Evolutionary conservation across 2,113 vertebrate species (phyloP).

Genomic region (Aix galericulata): DNA sequence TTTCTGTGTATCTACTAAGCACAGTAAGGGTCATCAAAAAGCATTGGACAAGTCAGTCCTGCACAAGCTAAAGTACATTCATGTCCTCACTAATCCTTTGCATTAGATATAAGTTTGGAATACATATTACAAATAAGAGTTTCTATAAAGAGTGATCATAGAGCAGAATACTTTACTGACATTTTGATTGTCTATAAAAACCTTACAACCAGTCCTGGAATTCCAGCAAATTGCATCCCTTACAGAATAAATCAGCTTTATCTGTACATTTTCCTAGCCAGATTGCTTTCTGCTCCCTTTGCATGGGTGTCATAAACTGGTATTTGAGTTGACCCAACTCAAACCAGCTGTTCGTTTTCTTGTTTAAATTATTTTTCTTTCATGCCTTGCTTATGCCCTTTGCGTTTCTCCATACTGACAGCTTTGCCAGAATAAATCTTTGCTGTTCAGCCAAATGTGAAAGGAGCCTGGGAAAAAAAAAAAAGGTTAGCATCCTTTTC

Average conservation of each 20-base stretch:
- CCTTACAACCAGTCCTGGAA: neutral
- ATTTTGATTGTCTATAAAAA: neutral
- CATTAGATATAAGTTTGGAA: neutral
- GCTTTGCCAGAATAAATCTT: slow-evolving; percentile 14
- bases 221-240: neutral
- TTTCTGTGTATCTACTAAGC: neutral
- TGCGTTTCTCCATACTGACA: neutral
- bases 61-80: neutral
- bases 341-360: neutral
- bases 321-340: neutral
- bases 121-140: neutral
- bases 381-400: neutral
- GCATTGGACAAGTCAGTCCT: neutral
- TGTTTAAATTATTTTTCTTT: slow-evolving; percentile 1
- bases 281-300: neutral
- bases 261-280: neutral
- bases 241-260: neutral
- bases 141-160: neutral
- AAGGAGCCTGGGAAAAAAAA: neutral
- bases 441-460: neutral
- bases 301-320: neutral
- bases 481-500: slow-evolving; percentile 21
- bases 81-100: neutral
- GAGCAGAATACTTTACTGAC: neutral
- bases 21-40: neutral